Evolutionary conservation across 2,113 vertebrate genomes (phyloP).

Genomic region (Pachycephala philippinensis): DNA sequence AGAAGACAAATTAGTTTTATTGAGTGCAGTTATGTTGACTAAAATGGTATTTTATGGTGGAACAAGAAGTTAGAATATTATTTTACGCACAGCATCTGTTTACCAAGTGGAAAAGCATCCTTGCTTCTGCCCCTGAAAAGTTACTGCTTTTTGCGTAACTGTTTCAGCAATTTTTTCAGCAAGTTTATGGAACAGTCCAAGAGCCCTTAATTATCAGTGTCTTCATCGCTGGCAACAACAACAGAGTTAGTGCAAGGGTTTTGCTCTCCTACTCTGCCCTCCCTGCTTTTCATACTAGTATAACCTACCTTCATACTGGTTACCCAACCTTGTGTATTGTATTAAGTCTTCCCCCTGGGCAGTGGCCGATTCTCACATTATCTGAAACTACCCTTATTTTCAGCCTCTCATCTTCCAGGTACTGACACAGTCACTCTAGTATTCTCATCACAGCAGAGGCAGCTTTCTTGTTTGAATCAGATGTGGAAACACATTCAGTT

Average conservation of each 20-base stretch:
- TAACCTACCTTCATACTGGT: too few species aligned
- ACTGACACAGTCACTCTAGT: not conserved
- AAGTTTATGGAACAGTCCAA: not conserved
- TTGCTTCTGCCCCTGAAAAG: not conserved
- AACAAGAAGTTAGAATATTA: not conserved
- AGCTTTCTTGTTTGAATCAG: not conserved
- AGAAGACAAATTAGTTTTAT: not conserved
- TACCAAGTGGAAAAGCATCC: not conserved
- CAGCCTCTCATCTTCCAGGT: not conserved
- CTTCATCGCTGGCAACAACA: not conserved
- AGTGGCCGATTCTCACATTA: not conserved
- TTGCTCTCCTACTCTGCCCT: not conserved
- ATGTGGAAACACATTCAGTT: fast-evolving
- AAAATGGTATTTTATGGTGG: not conserved
- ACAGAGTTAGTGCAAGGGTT: not conserved
- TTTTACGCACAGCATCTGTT: not conserved
- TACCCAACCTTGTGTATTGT: too few species aligned
- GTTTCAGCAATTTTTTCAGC: not conserved
- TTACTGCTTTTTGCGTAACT: not conserved
- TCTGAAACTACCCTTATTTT: not conserved
- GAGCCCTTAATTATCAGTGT: not conserved
- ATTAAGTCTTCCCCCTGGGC: not conserved
- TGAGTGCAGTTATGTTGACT: not conserved
- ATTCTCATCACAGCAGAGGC: not conserved
- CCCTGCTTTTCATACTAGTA: not conserved